phyloP scores from a whole-genome alignment of 1,140 invertebrate species.

The Dendroctonus valens region DNA sequence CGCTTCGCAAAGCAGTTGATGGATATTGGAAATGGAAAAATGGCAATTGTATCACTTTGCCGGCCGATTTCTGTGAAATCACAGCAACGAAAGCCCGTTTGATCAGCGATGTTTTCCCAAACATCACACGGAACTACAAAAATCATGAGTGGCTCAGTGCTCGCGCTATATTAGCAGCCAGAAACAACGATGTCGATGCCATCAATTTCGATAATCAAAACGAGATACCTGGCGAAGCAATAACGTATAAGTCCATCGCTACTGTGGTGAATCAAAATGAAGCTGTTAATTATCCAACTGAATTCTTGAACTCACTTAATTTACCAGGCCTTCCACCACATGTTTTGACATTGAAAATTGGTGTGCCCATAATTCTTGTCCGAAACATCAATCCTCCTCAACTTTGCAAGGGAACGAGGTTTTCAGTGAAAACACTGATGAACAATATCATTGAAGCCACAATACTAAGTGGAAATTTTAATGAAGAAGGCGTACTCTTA shows the following conservation, averaged over 20 bases:
- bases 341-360: constrained; percentile 46
- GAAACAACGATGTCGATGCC: constrained; percentile 46
- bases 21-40: constrained; percentile 37
- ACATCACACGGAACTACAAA: constrained; percentile 41
- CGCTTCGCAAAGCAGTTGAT: constrained; percentile 42
- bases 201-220: no score
- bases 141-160: constrained; percentile 45
- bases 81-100: constrained; percentile 36
- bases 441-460: constrained; percentile 52
- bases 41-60: constrained; percentile 7
- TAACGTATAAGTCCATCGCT: constrained; percentile 49
- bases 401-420: constrained; percentile 50
- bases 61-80: background rate
- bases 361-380: constrained; percentile 47
- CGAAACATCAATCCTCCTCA: constrained; percentile 50
- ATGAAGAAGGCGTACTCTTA: constrained; percentile 52
- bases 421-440: constrained; percentile 40
- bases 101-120: constrained; percentile 40
- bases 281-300: constrained; percentile 43
- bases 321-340: no score
- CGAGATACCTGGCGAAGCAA: no score
- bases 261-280: constrained; percentile 45
- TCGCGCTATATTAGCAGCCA: constrained; percentile 46
- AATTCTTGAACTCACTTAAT: constrained; percentile 46
- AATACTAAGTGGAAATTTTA: constrained; percentile 50